These are phyloP conservation scores for Pelobates cultripes DNA, from an alignment of 2,797 vertebrate genomes.

Conservation along the genomic window DNA sequence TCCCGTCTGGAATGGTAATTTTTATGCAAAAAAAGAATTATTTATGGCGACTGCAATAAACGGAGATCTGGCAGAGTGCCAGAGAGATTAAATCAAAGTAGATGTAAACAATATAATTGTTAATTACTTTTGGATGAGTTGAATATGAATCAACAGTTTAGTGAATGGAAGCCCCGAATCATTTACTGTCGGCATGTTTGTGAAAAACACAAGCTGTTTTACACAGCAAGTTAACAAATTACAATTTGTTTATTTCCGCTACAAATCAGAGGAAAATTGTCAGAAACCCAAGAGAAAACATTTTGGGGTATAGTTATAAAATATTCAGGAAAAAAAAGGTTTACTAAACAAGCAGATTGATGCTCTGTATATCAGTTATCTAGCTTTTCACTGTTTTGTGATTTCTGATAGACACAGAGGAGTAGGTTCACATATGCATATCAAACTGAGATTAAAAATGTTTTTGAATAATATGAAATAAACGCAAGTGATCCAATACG, in stretches of 20 bases:
- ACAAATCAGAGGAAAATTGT: constrained; percentile 36
- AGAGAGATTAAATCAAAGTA: constrained; percentile 49
- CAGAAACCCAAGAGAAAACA: constrained; percentile 16
- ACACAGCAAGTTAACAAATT: constrained; percentile 52
- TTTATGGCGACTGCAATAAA: constrained; percentile 39
- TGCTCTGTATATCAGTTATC: constrained; percentile 4
- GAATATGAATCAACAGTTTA: constrained; percentile 57
- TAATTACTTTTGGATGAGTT: constrained; percentile 56
- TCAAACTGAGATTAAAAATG: not conserved
- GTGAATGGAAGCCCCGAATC: constrained; percentile 49
- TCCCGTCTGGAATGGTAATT: constrained; percentile 4
- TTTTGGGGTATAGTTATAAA: constrained; percentile 7
- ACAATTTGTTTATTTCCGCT: constrained; percentile 54
- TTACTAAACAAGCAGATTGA: not conserved
- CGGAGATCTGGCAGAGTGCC: constrained; percentile 30
- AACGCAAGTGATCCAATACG: no score
- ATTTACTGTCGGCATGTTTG: constrained; percentile 53
- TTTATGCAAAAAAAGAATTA: constrained; percentile 32
- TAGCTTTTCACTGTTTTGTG: constrained; percentile 6
- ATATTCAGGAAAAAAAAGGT: not conserved
- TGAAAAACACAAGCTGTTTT: constrained; percentile 56
- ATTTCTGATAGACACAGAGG: not conserved
- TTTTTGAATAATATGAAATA: no score
- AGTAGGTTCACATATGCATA: constrained; percentile 3
- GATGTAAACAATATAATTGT: constrained; percentile 57